Evolutionary conservation across 2,888 invertebrate genomes (phyloP).

Genomic region (Cataglyphis altisquamis): DNA sequence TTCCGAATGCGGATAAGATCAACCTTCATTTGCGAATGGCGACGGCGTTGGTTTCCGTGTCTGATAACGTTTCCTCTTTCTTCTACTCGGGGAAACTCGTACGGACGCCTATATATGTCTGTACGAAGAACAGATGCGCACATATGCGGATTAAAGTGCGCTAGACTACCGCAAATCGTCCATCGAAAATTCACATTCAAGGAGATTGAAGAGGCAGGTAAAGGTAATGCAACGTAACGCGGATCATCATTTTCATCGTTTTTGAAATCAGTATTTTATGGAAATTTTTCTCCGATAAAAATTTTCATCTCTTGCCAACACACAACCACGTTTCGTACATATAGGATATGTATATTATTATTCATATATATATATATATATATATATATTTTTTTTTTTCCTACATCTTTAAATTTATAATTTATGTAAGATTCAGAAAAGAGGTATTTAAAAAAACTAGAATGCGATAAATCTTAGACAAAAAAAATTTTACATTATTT

Average conservation of each 20-base stretch:
- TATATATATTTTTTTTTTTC: no score
- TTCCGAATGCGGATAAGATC: conserved; percentile 51
- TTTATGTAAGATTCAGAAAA: neutral
- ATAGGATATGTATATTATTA: neutral
- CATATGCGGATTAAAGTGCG: conserved; percentile 27
- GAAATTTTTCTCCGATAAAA: conserved; percentile 11
- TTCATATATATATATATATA: neutral
- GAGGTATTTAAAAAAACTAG: neutral
- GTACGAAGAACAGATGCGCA: neutral
- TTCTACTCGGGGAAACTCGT: conserved; percentile 23
- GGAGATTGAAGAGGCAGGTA: conserved; percentile 17
- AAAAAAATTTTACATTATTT: neutral
- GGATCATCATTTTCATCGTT: conserved; percentile 30
- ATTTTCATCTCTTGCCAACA: neutral
- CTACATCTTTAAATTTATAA: neutral
- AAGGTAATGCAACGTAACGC: conserved; percentile 19
- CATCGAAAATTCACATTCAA: conserved; percentile 45
- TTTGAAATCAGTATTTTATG: conserved; percentile 30
- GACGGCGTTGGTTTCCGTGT: conserved; percentile 52
- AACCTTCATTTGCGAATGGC: conserved; percentile 60
- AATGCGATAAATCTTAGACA: neutral
- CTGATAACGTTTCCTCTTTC: conserved; percentile 63
- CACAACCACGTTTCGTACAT: neutral
- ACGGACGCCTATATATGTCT: neutral
- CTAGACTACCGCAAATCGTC: conserved; percentile 56